Evolutionary conservation across 2,797 vertebrate species (phyloP).

Genomic region (Phrynocephalus guinanensis): DNA sequence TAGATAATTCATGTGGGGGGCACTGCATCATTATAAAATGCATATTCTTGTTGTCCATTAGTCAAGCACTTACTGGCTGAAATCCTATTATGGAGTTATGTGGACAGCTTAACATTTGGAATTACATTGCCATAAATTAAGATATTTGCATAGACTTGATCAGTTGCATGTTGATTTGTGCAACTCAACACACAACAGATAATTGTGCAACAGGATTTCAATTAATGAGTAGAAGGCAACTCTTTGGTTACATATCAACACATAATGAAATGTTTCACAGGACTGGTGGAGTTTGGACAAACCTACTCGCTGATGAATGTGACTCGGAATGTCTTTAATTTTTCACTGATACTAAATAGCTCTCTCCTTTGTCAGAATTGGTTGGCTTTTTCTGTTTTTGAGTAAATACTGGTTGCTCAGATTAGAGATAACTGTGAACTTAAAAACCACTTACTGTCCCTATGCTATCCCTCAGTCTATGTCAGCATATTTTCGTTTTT

Average conservation of each 20-base stretch:
- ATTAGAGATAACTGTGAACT: neutral
- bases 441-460: neutral
- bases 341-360: neutral
- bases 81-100: too few species aligned
- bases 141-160: too few species aligned
- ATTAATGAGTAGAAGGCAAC: neutral
- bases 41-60: neutral
- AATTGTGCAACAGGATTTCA: too few species aligned
- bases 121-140: too few species aligned
- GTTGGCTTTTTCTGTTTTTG: neutral
- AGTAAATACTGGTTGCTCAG: neutral
- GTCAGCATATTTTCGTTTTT: neutral
- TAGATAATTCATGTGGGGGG: neutral
- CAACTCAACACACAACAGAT: too few species aligned
- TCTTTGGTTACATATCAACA: neutral
- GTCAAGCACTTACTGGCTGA: neutral
- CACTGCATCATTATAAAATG: neutral
- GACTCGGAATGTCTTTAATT: neutral
- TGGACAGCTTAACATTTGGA: too few species aligned
- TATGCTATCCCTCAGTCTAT: neutral
- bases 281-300: neutral
- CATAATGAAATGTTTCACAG: neutral
- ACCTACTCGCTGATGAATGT: neutral
- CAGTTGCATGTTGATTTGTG: too few species aligned
- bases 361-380: neutral